Evolutionary conservation across 2,888 invertebrate species (phyloP), one percentile per base, ranked within the genome.

Genomic region (Dinocampus coccinellae): DNA sequence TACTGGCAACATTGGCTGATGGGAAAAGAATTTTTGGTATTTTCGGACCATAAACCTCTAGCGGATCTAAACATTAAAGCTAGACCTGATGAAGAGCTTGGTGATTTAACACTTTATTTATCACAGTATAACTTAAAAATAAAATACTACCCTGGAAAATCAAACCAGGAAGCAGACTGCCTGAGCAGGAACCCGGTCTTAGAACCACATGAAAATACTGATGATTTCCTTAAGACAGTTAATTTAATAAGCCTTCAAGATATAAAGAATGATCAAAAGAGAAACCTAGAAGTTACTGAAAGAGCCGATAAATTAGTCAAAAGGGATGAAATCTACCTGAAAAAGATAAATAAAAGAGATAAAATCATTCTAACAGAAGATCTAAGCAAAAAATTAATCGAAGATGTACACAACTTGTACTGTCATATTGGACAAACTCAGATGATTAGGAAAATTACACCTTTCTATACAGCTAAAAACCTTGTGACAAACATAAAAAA

Each of bases 1-100:
- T 79, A 74, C 73, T 78, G 77, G 77, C 78, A 78, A 57, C 74
- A 75, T 62, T 79, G 74, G 71, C 67, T 78, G 1, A 76, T 79
- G 16, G 75, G 75, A 57, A 68, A 60, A 68, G 24, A 58, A 73
- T 73, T 73, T 70, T 36, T 39, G 47, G 74, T 76, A 16, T 55
- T 55, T 7, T 4, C 73, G 29, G 74, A 74, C 52, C 72, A 74
- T 57, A 75, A 70, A 65, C 70, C 72, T 11, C 36, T 74, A 10
- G 73, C 74, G 58, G 70, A 72, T 34, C 22, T 70, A 33, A 75
- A 74, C 55, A 70, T 73, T 29, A 72, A 68, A 69, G 52, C 66
- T 11, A 75, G 72, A 42, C 61, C 73, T 34, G 74, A 74, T 60
- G 72, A 69, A 60, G 69, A 69, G 64, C 33, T 74, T 29, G 69